A percentile compares a stretch with the other conserved stretches of the same genome.
These are phyloP conservation scores for Condylostylus longicornis DNA, from an alignment of 1,140 invertebrate species.

Conservation along the genomic window DNA sequence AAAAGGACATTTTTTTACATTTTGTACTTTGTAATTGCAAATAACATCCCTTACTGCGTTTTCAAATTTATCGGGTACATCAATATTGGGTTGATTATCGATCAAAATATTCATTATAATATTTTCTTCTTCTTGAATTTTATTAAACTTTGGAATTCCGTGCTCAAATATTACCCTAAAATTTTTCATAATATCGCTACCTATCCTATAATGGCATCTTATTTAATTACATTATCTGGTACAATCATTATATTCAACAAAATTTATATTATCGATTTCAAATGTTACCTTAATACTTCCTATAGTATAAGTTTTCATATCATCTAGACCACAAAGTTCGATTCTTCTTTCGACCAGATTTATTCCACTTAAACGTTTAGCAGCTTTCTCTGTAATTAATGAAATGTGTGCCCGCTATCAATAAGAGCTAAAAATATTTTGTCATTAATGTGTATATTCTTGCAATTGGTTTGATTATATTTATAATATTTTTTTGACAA, in stretches of 20 bases:
- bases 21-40: not conserved
- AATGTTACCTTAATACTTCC: not conserved
- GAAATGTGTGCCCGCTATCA: not conserved
- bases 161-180: not conserved
- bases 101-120: not conserved
- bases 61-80: not conserved
- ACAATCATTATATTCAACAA: not conserved
- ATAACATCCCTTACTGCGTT: not conserved
- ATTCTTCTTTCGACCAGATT: not conserved
- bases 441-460: not conserved
- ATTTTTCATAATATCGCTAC: not conserved
- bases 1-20: not conserved
- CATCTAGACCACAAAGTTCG: not conserved
- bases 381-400: not conserved
- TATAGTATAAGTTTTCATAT: not conserved
- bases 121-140: not conserved
- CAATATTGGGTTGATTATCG: not conserved
- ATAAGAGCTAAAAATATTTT: not conserved
- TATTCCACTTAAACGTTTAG: not conserved
- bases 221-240: not conserved
- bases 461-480: not conserved
- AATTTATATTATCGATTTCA: not conserved
- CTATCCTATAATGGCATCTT: not conserved
- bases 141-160: not conserved
- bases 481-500: not conserved